Conservation (phyloP, 2,888 invertebrate species). For the Pterobdella sp. region DNA sequence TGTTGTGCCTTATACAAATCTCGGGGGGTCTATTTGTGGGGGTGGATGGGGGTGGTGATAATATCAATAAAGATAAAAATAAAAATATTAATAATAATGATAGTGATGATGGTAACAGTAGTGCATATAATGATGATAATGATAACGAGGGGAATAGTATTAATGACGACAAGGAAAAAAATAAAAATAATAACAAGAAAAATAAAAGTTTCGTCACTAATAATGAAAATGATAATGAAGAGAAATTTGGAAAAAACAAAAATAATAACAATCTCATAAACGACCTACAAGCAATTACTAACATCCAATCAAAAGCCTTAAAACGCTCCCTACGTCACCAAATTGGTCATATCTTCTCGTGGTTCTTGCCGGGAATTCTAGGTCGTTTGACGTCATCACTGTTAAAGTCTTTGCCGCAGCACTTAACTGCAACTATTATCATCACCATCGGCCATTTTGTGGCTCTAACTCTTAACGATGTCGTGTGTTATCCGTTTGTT, state of each 20-base stretch:
- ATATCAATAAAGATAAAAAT: not conserved
- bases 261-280: not conserved
- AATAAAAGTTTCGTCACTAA: not conserved
- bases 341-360: conserved; percentile 42
- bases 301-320: not conserved
- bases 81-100: not conserved
- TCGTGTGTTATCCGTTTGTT: not conserved
- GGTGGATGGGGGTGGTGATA: not conserved
- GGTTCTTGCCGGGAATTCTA: conserved; percentile 45
- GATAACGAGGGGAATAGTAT: not conserved
- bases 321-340: not conserved
- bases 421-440: not conserved
- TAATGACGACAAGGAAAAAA: not conserved
- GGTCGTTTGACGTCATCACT: conserved; percentile 39
- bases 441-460: conserved; percentile 4
- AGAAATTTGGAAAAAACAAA: not conserved
- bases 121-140: not conserved
- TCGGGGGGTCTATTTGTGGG: not conserved
- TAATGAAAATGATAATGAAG: not conserved
- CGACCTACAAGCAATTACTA: not conserved
- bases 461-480: not conserved
- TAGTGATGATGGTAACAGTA: not conserved
- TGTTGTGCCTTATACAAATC: not conserved
- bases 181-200: not conserved
- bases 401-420: not conserved